Evolutionary conservation across 2,888 invertebrate species (phyloP).

Genomic region (Lepidochrysops patricia): DNA sequence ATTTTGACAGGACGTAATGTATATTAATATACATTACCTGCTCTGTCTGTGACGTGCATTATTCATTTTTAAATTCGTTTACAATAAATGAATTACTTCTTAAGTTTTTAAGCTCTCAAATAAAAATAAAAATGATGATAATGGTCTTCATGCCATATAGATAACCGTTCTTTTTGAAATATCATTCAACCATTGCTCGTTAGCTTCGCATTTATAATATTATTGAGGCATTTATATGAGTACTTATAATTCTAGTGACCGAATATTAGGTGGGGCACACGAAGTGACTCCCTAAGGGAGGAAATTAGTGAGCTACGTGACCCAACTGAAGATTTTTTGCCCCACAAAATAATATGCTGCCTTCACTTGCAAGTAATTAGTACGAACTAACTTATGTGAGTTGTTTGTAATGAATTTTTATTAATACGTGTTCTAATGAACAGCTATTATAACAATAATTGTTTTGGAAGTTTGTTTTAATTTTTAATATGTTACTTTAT

Average conservation of each 20-base stretch:
- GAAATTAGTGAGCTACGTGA: slow-evolving; percentile 67
- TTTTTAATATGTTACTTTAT: not conserved
- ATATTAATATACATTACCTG: no score
- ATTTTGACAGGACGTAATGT: no score
- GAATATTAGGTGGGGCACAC: slow-evolving; percentile 54
- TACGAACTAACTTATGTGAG: not conserved
- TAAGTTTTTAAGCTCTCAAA: no score
- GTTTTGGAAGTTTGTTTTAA: not conserved
- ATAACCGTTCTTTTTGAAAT: no score
- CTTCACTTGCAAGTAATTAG: slow-evolving; percentile 26
- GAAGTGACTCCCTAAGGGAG: slow-evolving; percentile 57
- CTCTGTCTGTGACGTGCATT: no score
- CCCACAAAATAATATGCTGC: slow-evolving; percentile 40
- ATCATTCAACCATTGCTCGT: no score
- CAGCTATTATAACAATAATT: no score
- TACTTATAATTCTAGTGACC: slow-evolving; percentile 45
- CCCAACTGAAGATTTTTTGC: slow-evolving; percentile 61
- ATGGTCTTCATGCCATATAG: no score
- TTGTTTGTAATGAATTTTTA: slow-evolving; percentile 7
- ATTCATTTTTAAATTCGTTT: no score
- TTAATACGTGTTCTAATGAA: not conserved
- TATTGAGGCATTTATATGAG: slow-evolving; percentile 15
- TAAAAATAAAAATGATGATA: no score
- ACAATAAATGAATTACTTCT: no score
- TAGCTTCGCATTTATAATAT: not conserved